Base-by-base conservation (phyloP, 2,797 vertebrate species). In the Tokudaia muenninki region DNA sequence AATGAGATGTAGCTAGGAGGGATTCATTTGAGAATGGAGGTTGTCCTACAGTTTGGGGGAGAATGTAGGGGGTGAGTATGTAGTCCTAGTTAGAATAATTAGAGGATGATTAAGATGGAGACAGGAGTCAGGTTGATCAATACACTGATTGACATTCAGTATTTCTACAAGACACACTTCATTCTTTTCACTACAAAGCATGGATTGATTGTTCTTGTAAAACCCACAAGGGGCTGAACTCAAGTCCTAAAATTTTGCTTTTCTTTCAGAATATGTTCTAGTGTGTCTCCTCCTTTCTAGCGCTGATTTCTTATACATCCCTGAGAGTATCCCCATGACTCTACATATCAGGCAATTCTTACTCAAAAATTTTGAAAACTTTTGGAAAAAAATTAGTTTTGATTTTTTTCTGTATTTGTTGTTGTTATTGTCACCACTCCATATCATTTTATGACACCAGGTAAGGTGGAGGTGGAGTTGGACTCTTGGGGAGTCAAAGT, bases 311-410 rank as follows among this genome's bases (percentile, higher is more conserved):
- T 90, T 14, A 37, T 88, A 13, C 41, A 4, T 34, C 92, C 17
- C 4, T 1, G 67, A 94, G 52, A 70, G 13, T 67, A 41, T 29
- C 88, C 9, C 74, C 55, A 0, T n/a, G 50, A 88, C 55, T 93
- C 24, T 29, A 86, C 89, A 84, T 10, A 16, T 44, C 14, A 59
- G 9, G 61, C 10, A 87, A 80, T 87, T 81, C 29, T 57, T 79
- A 61, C 31, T 91, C 47, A 86, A 11, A 11, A 59, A 82, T 75
- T 80, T 83, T 91, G 29, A 84, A 94, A 95, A 50, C 29, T 82
- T 92, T 89, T 1, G n/a, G 77, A 91, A 91, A 91, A 80, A 13
- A 81, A 31, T 13, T 57, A 5, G 4, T 55, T 94, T 94, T 87
- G 10, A 14, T 37, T 1, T 52, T 74, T 59, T 67, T 5, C 26